Percentiles rank a stretch among this genome's conserved stretches.
These are phyloP conservation scores for Osmerus mordax DNA, from an alignment of 2,113 vertebrate genomes.

Conservation along the genomic window DNA sequence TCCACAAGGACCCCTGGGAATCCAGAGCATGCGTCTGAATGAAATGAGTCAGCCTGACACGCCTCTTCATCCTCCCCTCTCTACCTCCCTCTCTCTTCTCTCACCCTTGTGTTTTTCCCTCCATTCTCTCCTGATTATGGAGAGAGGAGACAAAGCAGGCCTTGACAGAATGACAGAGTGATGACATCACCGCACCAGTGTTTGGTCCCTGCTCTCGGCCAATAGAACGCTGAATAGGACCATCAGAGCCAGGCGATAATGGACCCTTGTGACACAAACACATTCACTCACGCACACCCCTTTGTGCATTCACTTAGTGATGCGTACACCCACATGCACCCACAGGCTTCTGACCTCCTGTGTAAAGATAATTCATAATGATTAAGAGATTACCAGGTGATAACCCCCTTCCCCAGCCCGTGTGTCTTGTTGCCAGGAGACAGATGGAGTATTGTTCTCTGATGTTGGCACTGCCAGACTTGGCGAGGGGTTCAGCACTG, in stretches of 20 bases:
- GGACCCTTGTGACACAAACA: slow-evolving; percentile 23
- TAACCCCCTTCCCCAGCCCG: background rate
- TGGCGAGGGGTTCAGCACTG: slow-evolving; percentile 14
- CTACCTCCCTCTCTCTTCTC: background rate
- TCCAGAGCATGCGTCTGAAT: slow-evolving; percentile 25
- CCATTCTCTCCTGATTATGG: background rate
- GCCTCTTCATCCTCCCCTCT: background rate
- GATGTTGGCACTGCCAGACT: slow-evolving; percentile 29
- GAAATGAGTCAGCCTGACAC: slow-evolving; percentile 14
- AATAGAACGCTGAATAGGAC: slow-evolving; percentile 15
- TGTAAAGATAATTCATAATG: slow-evolving; percentile 36
- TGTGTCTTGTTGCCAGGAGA: slow-evolving; percentile 43
- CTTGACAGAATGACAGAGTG: slow-evolving; percentile 29
- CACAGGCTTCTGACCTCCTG: slow-evolving; percentile 10
- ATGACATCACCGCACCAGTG: slow-evolving; percentile 44
- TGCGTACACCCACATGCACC: slow-evolving; percentile 11
- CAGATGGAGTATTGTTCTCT: slow-evolving; percentile 29
- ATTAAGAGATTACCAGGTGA: slow-evolving; percentile 37
- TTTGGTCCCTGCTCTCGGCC: slow-evolving; percentile 8
- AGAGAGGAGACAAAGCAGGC: slow-evolving; percentile 29
- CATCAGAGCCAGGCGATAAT: slow-evolving; percentile 25
- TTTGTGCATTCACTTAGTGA: slow-evolving; percentile 3
- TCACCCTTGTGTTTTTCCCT: background rate
- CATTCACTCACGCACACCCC: background rate
- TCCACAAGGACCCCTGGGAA: slow-evolving; percentile 16